Evolutionary conservation across 2,113 vertebrate species (phyloP).

Genomic region (Nesogale talazaci): DNA sequence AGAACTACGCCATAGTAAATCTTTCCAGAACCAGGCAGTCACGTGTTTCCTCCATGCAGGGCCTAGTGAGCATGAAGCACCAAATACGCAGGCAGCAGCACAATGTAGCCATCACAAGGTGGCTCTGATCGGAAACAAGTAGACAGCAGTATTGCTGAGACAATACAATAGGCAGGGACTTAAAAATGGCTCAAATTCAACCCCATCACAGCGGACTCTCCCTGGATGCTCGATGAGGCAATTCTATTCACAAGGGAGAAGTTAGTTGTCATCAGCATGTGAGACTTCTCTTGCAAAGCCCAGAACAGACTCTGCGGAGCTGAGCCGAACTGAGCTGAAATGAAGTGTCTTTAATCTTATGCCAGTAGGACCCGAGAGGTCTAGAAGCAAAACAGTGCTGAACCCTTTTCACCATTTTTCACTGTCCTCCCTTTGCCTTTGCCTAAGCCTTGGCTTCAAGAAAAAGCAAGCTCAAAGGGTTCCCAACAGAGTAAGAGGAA

Average conservation of each 20-base stretch:
- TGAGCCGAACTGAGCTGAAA: slow-evolving; percentile 43
- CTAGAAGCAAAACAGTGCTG: background rate
- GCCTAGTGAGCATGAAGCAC: too few relatives aligned
- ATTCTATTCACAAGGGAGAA: slow-evolving; percentile 8
- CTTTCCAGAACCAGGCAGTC: too few relatives aligned
- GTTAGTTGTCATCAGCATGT: background rate
- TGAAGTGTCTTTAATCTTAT: background rate
- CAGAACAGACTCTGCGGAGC: background rate
- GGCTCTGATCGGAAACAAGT: background rate
- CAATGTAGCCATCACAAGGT: too few relatives aligned
- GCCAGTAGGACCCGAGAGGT: background rate
- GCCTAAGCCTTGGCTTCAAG: slow-evolving; percentile 16
- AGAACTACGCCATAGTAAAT: too few relatives aligned
- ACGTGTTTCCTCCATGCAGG: too few relatives aligned
- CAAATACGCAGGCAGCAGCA: too few relatives aligned
- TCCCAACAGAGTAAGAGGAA: background rate
- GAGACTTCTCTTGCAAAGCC: background rate
- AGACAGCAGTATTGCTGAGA: background rate
- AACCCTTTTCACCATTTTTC: background rate
- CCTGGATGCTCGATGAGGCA: slow-evolving; percentile 10
- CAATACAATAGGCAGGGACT: background rate
- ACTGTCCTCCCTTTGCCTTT: background rate
- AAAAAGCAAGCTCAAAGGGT: background rate
- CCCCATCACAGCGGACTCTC: background rate
- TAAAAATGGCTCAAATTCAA: background rate